Evolutionary conservation across 2,888 invertebrate species (phyloP).

Genomic region (Rotaria socialis): DNA sequence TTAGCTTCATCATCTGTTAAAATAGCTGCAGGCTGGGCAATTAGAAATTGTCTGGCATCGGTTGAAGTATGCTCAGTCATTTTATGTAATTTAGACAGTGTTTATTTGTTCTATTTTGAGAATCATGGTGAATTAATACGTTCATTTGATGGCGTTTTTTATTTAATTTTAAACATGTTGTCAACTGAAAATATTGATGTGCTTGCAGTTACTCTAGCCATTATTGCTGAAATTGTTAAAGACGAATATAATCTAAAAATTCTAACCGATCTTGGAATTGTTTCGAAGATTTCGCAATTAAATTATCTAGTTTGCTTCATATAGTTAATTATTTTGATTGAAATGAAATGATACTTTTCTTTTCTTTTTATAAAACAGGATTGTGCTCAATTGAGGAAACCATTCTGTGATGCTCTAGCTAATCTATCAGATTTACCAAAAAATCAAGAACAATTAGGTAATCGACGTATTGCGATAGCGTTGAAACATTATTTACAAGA

Average conservation of each 20-base stretch:
- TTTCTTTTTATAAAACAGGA: background rate
- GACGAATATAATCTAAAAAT: background rate
- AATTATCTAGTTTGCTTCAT: background rate
- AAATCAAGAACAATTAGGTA: background rate
- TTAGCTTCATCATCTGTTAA: background rate
- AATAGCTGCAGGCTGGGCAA: conserved; percentile 23
- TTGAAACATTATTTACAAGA: background rate
- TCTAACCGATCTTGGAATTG: background rate
- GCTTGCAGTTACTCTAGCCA: background rate
- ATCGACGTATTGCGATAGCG: background rate
- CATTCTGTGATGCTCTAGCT: conserved; percentile 4
- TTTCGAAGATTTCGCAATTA: background rate
- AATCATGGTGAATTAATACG: conserved; percentile 31
- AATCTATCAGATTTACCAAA: background rate
- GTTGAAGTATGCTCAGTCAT: background rate
- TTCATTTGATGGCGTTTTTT: conserved; percentile 32
- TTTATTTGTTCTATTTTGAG: background rate
- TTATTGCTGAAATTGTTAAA: conserved; percentile 23
- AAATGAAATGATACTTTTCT: background rate
- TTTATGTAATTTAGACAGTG: background rate
- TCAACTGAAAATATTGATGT: background rate
- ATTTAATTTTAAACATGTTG: conserved; percentile 10
- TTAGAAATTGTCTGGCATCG: background rate
- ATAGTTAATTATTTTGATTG: background rate
- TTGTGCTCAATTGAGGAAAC: background rate